Evolutionary conservation across 1,140 invertebrate species (phyloP).

Genomic region (Hestina assimilis): DNA sequence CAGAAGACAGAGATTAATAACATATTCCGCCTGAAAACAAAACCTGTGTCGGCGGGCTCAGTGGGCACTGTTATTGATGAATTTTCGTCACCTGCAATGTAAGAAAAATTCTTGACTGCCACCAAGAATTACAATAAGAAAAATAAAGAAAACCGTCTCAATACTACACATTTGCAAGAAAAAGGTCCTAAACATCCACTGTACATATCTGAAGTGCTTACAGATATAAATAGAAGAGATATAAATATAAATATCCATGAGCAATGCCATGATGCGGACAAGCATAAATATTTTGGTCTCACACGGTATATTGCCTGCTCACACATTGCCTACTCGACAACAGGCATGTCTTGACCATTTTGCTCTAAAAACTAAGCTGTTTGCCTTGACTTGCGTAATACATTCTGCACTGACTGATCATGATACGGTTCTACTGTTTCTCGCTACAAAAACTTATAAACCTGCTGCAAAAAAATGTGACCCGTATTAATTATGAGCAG

Average conservation of each 20-base stretch:
- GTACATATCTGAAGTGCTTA: constrained; percentile 11
- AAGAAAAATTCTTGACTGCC: constrained; percentile 1
- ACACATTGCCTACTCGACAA: not conserved
- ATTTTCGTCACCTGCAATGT: not conserved
- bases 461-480: not conserved
- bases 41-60: not conserved
- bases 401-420: constrained; percentile 13
- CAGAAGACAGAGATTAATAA: not conserved
- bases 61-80: constrained; percentile 6
- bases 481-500: not conserved
- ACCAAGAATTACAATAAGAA: constrained; percentile 4
- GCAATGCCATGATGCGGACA: not conserved
- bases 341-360: constrained; percentile 7
- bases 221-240: too few species aligned
- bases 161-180: not conserved
- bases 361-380: not conserved
- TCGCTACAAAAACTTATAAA: not conserved
- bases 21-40: not conserved
- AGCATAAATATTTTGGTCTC: not conserved
- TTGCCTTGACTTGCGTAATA: not conserved
- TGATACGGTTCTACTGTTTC: constrained; percentile 1
- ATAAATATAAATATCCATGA: not conserved
- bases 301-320: not conserved
- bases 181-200: not conserved
- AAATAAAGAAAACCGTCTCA: constrained; percentile 1